A percentile compares a stretch with the other conserved stretches of the same genome.
These are phyloP conservation scores for Acanthurus lineatus DNA, from an alignment of 2,797 vertebrate species.

Conservation along the genomic window DNA sequence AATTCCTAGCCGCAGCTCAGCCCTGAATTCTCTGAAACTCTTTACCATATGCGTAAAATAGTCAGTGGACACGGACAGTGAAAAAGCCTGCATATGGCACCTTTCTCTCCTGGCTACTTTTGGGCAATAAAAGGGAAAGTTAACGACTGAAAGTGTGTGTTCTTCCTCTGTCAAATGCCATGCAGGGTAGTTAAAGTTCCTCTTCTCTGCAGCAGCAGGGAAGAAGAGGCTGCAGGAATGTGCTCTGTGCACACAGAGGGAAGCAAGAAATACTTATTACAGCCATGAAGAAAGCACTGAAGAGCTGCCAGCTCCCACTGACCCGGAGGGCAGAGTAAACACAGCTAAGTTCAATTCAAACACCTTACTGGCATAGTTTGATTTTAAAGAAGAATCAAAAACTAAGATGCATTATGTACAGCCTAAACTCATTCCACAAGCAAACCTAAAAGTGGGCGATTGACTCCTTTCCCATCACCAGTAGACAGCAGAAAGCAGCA, in stretches of 20 bases:
- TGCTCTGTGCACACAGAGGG: slow-evolving; percentile 43
- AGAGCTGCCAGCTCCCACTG: slow-evolving; percentile 34
- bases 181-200: slow-evolving; percentile 56
- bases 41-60: slow-evolving; percentile 54
- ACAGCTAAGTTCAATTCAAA: not conserved
- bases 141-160: slow-evolving; percentile 69
- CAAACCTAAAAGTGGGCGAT: not conserved
- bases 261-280: not conserved
- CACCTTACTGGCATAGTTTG: not conserved
- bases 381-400: not conserved
- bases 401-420: not conserved
- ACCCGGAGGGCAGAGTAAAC: slow-evolving; percentile 28
- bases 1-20: slow-evolving; percentile 7
- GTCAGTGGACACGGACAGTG: slow-evolving; percentile 31
- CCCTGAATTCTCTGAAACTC: slow-evolving; percentile 28
- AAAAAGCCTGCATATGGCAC: slow-evolving; percentile 57
- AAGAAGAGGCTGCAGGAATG: slow-evolving; percentile 68
- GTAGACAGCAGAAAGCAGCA: too few species aligned
- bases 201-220: slow-evolving; percentile 56
- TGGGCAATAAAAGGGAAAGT: slow-evolving; percentile 64
- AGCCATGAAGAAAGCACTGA: slow-evolving; percentile 24
- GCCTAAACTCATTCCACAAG: not conserved
- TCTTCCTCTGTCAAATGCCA: slow-evolving; percentile 68
- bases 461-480: too few species aligned
- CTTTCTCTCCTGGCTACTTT: slow-evolving; percentile 57